These are phyloP conservation scores for Omphaloscelis lunosa DNA, from an alignment of 2,888 invertebrate species.

Conservation along the genomic window DNA sequence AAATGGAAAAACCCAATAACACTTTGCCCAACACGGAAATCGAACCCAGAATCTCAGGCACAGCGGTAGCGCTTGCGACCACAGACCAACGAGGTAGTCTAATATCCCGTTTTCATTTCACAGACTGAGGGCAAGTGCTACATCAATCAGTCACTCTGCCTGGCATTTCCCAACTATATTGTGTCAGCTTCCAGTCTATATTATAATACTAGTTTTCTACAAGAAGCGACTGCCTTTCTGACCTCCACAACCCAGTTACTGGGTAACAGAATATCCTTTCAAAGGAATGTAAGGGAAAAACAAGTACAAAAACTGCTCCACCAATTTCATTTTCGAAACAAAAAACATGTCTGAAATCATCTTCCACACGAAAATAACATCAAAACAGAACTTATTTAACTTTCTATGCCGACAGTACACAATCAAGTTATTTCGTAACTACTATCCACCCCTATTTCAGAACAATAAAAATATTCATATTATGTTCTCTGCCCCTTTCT, in stretches of 20 bases:
- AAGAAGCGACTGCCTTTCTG: not conserved
- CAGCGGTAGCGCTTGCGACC: not conserved
- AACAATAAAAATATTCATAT: constrained; percentile 74
- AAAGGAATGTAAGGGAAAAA: not conserved
- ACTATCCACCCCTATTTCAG: constrained; percentile 62
- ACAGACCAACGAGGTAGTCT: not conserved
- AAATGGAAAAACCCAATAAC: not conserved
- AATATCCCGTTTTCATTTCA: not conserved
- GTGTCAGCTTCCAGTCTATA: not conserved
- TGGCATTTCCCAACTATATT: not conserved
- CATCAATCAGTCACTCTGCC: not conserved
- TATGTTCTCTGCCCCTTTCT: constrained; percentile 50
- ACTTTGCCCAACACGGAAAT: not conserved
- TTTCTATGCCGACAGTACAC: constrained; percentile 49
- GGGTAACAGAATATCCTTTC: not conserved
- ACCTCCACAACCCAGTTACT: not conserved
- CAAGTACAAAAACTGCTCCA: not conserved
- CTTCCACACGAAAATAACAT: not conserved
- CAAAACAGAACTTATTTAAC: constrained; percentile 3
- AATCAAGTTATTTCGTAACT: constrained; percentile 67
- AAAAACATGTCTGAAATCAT: not conserved
- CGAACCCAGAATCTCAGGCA: not conserved
- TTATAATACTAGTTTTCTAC: no score
- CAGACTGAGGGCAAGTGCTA: not conserved
- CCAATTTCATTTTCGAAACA: not conserved